Base-by-base conservation (phyloP, 2,888 invertebrate species). In the Diaperis boleti region DNA sequence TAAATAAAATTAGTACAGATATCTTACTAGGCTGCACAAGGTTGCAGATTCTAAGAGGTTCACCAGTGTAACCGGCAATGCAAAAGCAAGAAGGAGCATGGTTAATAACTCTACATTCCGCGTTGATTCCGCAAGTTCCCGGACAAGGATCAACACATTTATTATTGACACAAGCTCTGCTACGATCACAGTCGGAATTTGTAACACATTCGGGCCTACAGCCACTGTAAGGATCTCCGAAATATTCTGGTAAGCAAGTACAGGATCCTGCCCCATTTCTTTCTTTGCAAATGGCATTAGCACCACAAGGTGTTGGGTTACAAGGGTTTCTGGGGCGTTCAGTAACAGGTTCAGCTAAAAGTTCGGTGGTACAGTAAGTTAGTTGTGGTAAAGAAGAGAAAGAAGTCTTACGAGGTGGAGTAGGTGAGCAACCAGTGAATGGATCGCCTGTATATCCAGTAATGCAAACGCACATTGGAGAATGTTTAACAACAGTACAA, bases 401-500 rank as follows among this genome's bases (percentile, higher is more conserved):
- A 47, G 26, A 54, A 64, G 44, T 74, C 87, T 88, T 88, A 88
- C 88, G 83, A 82, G 81, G 81, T 78, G 83, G 82, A 82, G 84
- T 82, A 44, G 75, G 68, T 77, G 82, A 81, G 79, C 88, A 88
- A 67, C 86, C 85, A 37, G 83, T 83, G 74, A 87, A 87, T 6
- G 89, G 88, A 82, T 89, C 88, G 50, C 89, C 89, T 26, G 84
- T 85, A 72, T 88, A 92, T 66, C 90, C 92, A 78, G 86, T 84
- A 70, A 84, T 83, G 78, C 93, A 93, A 73, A 87, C 88, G 77
- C 94, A 94, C 64, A 89, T 83, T 61, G 93, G 92, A 70, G 89
- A 87, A 79, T 94, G 93, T 77, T 90, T 91, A 71, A 90, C 84
- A 49, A 91, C 91, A 69, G 86, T 86, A 79, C 95, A 95, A 65